Evolutionary conservation across 1,140 invertebrate genomes (phyloP).

Genomic region (Aleiodes sp.): DNA sequence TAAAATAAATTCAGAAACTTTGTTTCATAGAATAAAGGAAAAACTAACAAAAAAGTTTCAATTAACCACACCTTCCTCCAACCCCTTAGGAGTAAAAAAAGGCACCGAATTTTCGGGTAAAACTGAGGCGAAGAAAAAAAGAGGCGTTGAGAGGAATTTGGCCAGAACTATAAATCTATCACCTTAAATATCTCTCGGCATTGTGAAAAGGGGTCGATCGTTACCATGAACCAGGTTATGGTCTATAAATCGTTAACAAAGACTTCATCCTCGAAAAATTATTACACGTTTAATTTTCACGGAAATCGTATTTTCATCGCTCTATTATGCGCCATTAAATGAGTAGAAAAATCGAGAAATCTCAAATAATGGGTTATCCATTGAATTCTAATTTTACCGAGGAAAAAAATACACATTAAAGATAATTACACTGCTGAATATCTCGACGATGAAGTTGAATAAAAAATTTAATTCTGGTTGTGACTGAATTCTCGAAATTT

Average conservation of each 20-base stretch:
- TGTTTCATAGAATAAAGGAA: too few species aligned
- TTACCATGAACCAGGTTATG: conserved; percentile 23
- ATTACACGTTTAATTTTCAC: conserved; percentile 15
- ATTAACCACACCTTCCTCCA: too few species aligned
- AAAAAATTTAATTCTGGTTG: too few species aligned
- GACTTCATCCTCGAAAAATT: conserved; percentile 2
- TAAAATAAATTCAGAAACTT: too few species aligned
- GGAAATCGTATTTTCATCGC: neutral
- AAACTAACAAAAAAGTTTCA: too few species aligned
- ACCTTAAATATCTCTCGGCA: neutral
- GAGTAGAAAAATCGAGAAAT: neutral
- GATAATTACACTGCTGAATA: too few species aligned
- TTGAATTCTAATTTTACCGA: neutral
- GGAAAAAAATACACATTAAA: too few species aligned
- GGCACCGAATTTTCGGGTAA: neutral
- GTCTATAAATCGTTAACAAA: conserved; percentile 25
- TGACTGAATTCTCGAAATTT: too few species aligned
- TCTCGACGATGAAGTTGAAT: too few species aligned
- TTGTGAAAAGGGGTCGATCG: conserved; percentile 23
- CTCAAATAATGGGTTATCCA: too few species aligned
- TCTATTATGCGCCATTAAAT: neutral
- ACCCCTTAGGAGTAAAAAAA: neutral
- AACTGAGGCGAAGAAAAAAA: neutral
- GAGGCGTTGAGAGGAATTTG: neutral
- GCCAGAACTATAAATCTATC: conserved; percentile 30